Base-by-base conservation (phyloP, 64 coral and sea anemone genomes). In the Montipora foliosa region DNA sequence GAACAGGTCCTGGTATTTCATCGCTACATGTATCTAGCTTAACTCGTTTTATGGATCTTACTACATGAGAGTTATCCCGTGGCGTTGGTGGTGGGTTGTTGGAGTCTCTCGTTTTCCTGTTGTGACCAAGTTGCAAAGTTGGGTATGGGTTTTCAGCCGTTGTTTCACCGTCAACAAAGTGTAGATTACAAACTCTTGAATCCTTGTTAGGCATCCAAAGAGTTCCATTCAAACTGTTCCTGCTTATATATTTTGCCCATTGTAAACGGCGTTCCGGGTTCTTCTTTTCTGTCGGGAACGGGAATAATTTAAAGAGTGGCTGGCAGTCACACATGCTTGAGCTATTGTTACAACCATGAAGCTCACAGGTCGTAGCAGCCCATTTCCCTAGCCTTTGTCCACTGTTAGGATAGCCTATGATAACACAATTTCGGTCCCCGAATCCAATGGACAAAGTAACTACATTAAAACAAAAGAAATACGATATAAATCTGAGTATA, bases 261-360 rank as follows among this genome's bases (percentile, higher is more conserved):
- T 81, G 84, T 87, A 93, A 93, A 55, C 83, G 48, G 49, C 83
- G 84, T 91, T 82, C 94, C 6, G 24, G 61, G 77, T 92, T 81
- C 58, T 91, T 91, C 52, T 87, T 79, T 68, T 92, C 70, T 44
- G 84, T 88, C 10, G 83, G 82, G 75, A 91, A 95, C 60, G 68
- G 89, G 58, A 95, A 91, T 73, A 95, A 79, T 72, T 75, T 92
- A 62, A 95, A 95, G n/a, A 78, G 89, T 49, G 89, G 94, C 57
- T 87, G 76, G 78, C 94, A 95, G 84, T 89, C 84, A 92, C 89
- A 95, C 47, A 46, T 13, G 82, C 67, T 60, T 19, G 89, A 80
- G 67, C 89, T 89, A 68, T 88, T 80, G 15, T 85, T 74, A 72
- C 94, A 94, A 58, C 72, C 84, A 78, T 90, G 79, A 61, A 77